Evolutionary conservation across 2,888 invertebrate genomes (phyloP).

Genomic region (Noctua janthe): DNA sequence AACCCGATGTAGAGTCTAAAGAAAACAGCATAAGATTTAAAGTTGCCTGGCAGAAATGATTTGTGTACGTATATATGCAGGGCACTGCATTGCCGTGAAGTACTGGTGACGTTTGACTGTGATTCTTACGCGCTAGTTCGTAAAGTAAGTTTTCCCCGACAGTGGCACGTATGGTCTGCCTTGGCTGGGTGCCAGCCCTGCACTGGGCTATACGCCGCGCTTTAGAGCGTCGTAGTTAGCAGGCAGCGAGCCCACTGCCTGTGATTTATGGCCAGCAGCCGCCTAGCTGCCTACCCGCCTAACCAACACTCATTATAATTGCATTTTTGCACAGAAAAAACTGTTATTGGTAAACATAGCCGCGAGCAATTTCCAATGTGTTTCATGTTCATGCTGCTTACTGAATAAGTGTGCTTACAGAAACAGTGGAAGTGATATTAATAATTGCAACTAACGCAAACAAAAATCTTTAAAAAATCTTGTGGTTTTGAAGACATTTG

Average conservation of each 20-base stretch:
- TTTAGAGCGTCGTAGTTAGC: slow-evolving; percentile 18
- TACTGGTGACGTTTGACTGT: neutral
- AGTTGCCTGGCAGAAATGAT: neutral
- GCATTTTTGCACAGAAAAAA: slow-evolving; percentile 27
- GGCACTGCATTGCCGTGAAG: slow-evolving; percentile 54
- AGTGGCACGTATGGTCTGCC: neutral
- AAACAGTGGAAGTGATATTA: neutral
- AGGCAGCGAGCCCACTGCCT: slow-evolving; percentile 20
- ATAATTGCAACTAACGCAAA: neutral
- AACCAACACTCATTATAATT: slow-evolving; percentile 21
- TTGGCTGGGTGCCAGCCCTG: slow-evolving; percentile 54
- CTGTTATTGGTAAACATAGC: neutral
- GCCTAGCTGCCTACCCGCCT: neutral
- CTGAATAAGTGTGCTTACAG: neutral
- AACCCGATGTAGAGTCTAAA: slow-evolving; percentile 9
- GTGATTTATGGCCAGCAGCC: slow-evolving; percentile 34
- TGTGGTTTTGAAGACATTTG: too few species aligned
- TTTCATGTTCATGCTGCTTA: neutral
- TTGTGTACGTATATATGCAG: slow-evolving; percentile 8
- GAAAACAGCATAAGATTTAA: neutral
- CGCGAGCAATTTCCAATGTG: neutral
- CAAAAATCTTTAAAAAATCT: neutral
- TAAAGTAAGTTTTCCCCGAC: slow-evolving; percentile 9
- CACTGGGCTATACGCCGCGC: slow-evolving; percentile 26
- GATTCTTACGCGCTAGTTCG: neutral